phyloP scores from a whole-genome alignment of 2,113 vertebrate genomes.

The Hiodon tergisus region DNA sequence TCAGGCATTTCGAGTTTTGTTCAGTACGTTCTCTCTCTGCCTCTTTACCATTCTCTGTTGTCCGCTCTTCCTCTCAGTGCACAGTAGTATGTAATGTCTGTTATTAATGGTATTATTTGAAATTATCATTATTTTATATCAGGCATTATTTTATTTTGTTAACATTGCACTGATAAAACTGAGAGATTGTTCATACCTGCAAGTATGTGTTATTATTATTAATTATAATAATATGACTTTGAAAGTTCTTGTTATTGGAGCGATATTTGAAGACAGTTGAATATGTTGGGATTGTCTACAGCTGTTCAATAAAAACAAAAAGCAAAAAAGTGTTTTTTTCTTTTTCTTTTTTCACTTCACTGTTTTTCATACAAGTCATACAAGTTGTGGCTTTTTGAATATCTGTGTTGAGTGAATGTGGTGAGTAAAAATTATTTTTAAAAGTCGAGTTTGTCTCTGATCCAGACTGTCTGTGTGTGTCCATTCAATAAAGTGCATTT shows the following conservation, averaged over 20 bases:
- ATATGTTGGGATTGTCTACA: conserved; percentile 34
- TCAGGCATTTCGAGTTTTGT: too few species aligned
- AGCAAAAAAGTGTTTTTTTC: too few species aligned
- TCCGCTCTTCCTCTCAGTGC: conserved; percentile 26
- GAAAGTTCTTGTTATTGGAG: neutral
- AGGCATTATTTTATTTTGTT: neutral
- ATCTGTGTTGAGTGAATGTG: neutral
- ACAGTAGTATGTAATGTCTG: conserved; percentile 20
- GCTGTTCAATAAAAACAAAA: conserved; percentile 43
- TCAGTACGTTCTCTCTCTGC: too few species aligned
- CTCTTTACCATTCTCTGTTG: conserved; percentile 23
- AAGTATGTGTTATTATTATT: conserved; percentile 34
- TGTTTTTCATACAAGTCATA: too few species aligned
- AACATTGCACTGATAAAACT: conserved; percentile 15
- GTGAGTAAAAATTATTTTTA: neutral
- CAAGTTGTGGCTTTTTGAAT: neutral
- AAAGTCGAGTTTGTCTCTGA: too few species aligned
- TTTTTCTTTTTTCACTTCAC: too few species aligned
- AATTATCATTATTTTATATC: neutral
- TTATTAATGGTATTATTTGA: neutral
- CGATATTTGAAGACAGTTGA: conserved; percentile 16
- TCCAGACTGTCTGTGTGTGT: neutral
- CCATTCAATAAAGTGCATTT: neutral
- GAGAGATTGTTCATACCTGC: conserved; percentile 11
- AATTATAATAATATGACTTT: conserved; percentile 26